phyloP scores from a whole-genome alignment of 2,888 invertebrate genomes.

The Podotricha telesiphe region DNA sequence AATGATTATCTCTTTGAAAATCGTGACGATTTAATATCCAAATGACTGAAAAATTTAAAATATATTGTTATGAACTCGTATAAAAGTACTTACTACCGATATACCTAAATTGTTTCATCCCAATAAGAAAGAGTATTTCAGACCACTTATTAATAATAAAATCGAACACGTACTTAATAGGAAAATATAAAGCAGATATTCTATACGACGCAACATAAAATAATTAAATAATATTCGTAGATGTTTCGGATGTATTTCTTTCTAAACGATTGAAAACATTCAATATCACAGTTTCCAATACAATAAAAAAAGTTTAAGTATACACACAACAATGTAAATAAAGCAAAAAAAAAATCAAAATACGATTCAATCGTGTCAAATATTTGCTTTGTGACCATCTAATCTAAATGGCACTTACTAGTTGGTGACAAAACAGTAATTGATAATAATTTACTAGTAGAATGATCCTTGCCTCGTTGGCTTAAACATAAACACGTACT shows the following conservation, averaged over 20 bases:
- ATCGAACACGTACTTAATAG: slow-evolving; percentile 67
- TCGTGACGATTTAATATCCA: slow-evolving; percentile 41
- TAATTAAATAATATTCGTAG: slow-evolving; percentile 48
- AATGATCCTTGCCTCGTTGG: slow-evolving; percentile 56
- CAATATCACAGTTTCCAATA: slow-evolving; percentile 83
- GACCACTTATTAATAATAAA: slow-evolving; percentile 49
- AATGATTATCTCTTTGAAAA: slow-evolving; percentile 60
- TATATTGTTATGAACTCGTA: slow-evolving; percentile 25
- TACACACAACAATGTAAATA: slow-evolving; percentile 54
- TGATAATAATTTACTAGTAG: slow-evolving; percentile 53
- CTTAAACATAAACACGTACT: slow-evolving; percentile 55
- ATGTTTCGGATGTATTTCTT: slow-evolving; percentile 57
- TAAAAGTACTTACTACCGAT: slow-evolving; percentile 27
- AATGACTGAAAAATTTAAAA: slow-evolving; percentile 5
- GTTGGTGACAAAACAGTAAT: slow-evolving; percentile 76
- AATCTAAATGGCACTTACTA: slow-evolving; percentile 79
- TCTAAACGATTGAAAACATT: slow-evolving; percentile 76
- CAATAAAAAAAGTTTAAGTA: slow-evolving; percentile 50
- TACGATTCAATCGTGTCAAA: slow-evolving; percentile 56
- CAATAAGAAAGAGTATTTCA: slow-evolving; percentile 55
- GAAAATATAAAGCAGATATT: slow-evolving; percentile 49
- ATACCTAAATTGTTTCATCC: slow-evolving; percentile 33
- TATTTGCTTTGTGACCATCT: slow-evolving; percentile 78
- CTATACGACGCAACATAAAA: slow-evolving; percentile 39
- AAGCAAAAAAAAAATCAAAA: slow-evolving; percentile 50